Base-by-base conservation (phyloP, 2,113 vertebrate genomes). In the Barnardius zonarius region DNA sequence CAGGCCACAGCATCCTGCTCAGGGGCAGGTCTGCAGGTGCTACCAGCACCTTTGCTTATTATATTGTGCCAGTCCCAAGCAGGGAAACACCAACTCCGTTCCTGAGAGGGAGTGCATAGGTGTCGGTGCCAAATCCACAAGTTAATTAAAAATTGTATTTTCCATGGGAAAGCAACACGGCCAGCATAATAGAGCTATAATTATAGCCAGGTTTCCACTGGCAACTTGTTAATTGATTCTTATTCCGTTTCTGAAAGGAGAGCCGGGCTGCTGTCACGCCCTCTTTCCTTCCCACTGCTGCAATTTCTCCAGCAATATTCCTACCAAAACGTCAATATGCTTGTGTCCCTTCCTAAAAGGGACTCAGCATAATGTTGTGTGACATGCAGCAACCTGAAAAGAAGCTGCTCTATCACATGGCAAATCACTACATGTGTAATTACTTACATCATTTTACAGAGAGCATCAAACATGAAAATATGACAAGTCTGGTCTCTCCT, bases 161-260 rank as follows among this genome's bases (percentile, higher is more conserved):
- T 96, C 95, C 87, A 92, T 55, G 63, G 70, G 86, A 95, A 96
- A 96, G 94, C 96, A 94, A 92, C 92, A 80, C 0, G 31, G 86
- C 70, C 81, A 69, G 78, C 70, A 96, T 95, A 97, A 97, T 89
- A 93, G 78, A 95, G 92, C 77, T 94, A 94, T 96, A 96, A 97
- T 95, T 96, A 96, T 76, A 93, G 27, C 87, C 74, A 92, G 92
- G 96, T 96, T 96, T 96, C 91, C 91, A 96, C 86, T 89, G 88
- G 95, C 94, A 97, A 95, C 96, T 91, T 96, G 92, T 76, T 96
- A 96, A 96, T 97, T 97, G 94, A 96, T 96, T 95, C 95, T 91
- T 84, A 77, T 4, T 81, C 86, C 74, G 54, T 55, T 94, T 91
- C 93, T 92, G 86, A 92, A 85, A 93, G 88, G 86, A 82, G 62